Base-by-base conservation (phyloP, 64 coral and sea anemone genomes). In the Orbicella faveolata region DNA sequence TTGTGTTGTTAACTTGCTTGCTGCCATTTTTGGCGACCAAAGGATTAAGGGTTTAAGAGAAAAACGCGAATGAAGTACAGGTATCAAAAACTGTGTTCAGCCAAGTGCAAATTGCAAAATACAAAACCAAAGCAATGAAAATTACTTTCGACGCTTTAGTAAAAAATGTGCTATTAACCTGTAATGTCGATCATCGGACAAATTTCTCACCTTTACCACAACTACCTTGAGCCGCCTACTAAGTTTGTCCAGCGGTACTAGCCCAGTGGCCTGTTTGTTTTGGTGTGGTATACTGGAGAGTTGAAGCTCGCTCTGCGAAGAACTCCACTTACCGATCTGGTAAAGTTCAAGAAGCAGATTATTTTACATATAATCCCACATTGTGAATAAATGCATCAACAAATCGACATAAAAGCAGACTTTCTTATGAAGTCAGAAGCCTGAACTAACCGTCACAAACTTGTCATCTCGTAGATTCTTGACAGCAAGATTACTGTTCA, bases 311-410 rank as follows among this genome's bases (percentile, higher is more conserved):
- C 63, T 76, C 21, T 79, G 76, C 14, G 59, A 77, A 59, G 93
- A 81, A 61, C 75, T 44, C 93, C 93, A 94, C 23, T 57, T 63
- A 17, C 93, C 93, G n/a, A 94, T 69, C 93, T 94, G 34, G 20
- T 66, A 13, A 59, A 54, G 51, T 41, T 36, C 15, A 75, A 36
- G 9, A 61, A 88, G 77, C 16, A 36, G 26, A 14, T n/a, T 57
- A 30, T 14, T 18, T 62, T 57, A 57, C 2, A 57, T 57, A 57
- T 10, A 14, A 57, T 9, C 54, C 13, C 54, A 57, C 54, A 41
- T 41, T 41, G 39, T 41, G 30, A 30, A 30, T 30, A 30, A 30
- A 30, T 30, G 30, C 30, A 30, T 30, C 30, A 30, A 30, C 0
- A 41, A 41, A 41, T 41, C 2, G 39, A 41, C 39, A 41, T 41